phyloP scores from a whole-genome alignment of 2,113 vertebrate genomes.

The Esox niger region DNA sequence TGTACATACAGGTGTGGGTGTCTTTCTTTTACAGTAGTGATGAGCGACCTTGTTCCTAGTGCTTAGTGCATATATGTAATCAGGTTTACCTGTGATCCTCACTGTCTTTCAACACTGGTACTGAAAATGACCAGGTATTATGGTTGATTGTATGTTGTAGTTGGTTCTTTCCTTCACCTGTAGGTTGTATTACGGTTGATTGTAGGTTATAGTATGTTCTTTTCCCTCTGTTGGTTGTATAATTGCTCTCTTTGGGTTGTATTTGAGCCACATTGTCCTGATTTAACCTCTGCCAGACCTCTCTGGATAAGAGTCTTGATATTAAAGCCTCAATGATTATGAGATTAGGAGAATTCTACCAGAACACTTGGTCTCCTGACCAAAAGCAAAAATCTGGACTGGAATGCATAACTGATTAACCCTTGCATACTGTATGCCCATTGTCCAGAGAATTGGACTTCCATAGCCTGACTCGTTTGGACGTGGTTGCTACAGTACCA shows the following conservation, averaged over 20 bases:
- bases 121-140: too few species aligned
- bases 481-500: too few species aligned
- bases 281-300: slow-evolving; percentile 3
- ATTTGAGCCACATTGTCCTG: background rate
- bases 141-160: too few species aligned
- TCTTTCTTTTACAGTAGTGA: background rate
- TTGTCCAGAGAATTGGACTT: background rate
- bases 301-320: background rate
- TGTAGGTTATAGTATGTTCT: too few species aligned
- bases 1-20: slow-evolving; percentile 51
- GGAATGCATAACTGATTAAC: slow-evolving; percentile 27
- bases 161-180: too few species aligned
- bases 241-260: background rate
- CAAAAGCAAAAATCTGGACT: slow-evolving; percentile 9
- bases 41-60: background rate
- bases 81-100: too few species aligned
- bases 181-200: too few species aligned
- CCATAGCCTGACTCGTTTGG: background rate
- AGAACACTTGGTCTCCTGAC: slow-evolving; percentile 1
- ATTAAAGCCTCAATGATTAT: slow-evolving; percentile 12
- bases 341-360: slow-evolving; percentile 9
- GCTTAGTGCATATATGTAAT: too few species aligned
- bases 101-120: too few species aligned
- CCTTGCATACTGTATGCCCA: background rate
- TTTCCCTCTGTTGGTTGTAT: background rate